Percentiles rank a stretch among this genome's conserved stretches.
Evolutionary conservation across 2,888 invertebrate genomes (phyloP).

Genomic region (Tiliacea citrago): DNA sequence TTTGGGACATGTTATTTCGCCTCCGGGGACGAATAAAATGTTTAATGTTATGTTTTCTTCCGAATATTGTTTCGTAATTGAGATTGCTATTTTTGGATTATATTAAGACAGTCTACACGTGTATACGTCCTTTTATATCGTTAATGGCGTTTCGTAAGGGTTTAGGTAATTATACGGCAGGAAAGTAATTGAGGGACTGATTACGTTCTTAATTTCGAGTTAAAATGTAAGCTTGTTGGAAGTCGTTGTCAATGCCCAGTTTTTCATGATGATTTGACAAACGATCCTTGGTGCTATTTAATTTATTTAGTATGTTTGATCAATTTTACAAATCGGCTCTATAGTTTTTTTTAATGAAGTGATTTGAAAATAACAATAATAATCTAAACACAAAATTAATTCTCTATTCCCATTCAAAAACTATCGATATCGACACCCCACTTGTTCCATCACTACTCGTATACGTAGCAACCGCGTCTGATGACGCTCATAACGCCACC

Average conservation of each 20-base stretch:
- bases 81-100: not conserved
- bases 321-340: not conserved
- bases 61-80: not conserved
- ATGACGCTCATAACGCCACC: slow-evolving; percentile 64
- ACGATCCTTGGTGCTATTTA: not conserved
- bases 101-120: not conserved
- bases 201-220: not conserved
- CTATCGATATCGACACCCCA: slow-evolving; percentile 38
- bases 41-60: slow-evolving; percentile 15
- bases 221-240: not conserved
- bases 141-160: not conserved
- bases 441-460: slow-evolving; percentile 64
- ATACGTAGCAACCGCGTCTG: slow-evolving; percentile 68
- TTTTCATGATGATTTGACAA: not conserved
- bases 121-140: not conserved
- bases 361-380: not conserved
- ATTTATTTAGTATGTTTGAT: too few species aligned
- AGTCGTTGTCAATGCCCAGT: not conserved
- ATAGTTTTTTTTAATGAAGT: not conserved
- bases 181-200: not conserved
- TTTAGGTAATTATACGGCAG: not conserved
- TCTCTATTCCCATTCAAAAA: not conserved
- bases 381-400: not conserved
- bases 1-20: slow-evolving; percentile 30
- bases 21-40: slow-evolving; percentile 35